Evolutionary conservation across 1,140 invertebrate genomes (phyloP), one percentile per base, ranked within the genome.

Genomic region (Bemisia tabaci): DNA sequence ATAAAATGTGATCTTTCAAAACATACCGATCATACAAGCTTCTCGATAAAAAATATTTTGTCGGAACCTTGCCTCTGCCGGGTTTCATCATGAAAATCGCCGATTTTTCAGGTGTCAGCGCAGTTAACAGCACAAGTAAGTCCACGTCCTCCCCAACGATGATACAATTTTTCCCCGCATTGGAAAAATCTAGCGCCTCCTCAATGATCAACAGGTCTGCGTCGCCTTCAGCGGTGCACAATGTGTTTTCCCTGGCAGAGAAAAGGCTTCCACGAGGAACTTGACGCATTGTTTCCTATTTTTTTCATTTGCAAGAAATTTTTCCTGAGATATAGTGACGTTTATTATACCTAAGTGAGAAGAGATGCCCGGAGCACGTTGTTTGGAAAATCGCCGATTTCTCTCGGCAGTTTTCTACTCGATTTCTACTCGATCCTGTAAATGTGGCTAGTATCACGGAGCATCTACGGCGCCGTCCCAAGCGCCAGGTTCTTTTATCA

Each of bases 161-260:
- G 21, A 23, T 66, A 21, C 48, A 62, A 22, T 39, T 26, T 23
- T 59, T 22, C 22, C 62, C 24, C 26, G 61, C 12, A n/a, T 68
- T 60, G 5, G 33, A 48, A 48, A 48, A 48, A 48, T 48, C 33
- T 48, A 71, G 27, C 2, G 71, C 71, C 21, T 65, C 67, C 27
- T 71, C 1, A 33, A 71, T 67, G 21, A 71, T 71, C n/a, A 70
- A 39, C 17, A 60, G 26, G 61, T 70, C 68, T 26, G 71, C 66
- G 64, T 71, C 68, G 58, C 68, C 67, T 1, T 39, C 59, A 17
- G 64, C 69, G 39, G 65, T 48, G n/a, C 22, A 24, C 23, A 22
- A 12, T 60, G 61, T n/a, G 60, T 33, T 23, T 27, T 22, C 27
- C 23, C 33, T 17, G 33, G n/a, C n/a, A n/a, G n/a, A n/a, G 33